Percentiles rank a stretch among this genome's conserved stretches.
These are phyloP conservation scores for Numida meleagris DNA, from an alignment of 2,113 vertebrate genomes.

Conservation along the genomic window DNA sequence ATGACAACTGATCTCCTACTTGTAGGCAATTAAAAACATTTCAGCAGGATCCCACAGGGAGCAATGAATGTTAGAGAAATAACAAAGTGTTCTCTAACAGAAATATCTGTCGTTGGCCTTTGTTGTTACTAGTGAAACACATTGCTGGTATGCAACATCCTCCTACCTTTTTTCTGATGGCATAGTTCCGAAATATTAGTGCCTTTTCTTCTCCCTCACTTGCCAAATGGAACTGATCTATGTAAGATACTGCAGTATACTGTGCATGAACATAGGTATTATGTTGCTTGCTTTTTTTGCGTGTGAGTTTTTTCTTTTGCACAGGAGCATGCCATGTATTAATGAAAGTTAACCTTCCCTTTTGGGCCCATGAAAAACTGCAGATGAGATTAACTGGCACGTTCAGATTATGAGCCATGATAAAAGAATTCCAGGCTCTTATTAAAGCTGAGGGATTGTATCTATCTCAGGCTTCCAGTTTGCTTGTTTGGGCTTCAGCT, in stretches of 20 bases:
- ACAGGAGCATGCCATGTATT: not conserved
- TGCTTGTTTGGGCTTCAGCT: not conserved
- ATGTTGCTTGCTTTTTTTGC: not conserved
- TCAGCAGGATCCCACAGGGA: conserved; percentile 38
- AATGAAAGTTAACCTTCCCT: not conserved
- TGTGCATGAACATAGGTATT: fast-evolving
- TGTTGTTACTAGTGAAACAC: not conserved
- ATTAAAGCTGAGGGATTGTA: not conserved
- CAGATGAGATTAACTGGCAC: not conserved
- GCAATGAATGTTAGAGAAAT: conserved; percentile 38
- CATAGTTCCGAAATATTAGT: not conserved
- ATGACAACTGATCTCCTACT: conserved; percentile 24
- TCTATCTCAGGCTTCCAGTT: not conserved
- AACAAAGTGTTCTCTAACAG: conserved; percentile 47
- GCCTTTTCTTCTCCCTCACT: not conserved
- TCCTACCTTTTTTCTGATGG: not conserved
- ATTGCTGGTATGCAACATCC: not conserved
- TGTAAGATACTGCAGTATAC: not conserved
- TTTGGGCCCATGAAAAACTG: not conserved
- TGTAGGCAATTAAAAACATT: conserved; percentile 8
- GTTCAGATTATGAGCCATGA: not conserved
- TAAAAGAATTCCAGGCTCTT: not conserved
- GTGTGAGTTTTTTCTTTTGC: not conserved
- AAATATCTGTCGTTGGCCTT: conserved; percentile 14
- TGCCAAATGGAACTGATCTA: not conserved